These are phyloP conservation scores for Coreius guichenoti DNA, from an alignment of 2,797 vertebrate genomes.

Conservation along the genomic window DNA sequence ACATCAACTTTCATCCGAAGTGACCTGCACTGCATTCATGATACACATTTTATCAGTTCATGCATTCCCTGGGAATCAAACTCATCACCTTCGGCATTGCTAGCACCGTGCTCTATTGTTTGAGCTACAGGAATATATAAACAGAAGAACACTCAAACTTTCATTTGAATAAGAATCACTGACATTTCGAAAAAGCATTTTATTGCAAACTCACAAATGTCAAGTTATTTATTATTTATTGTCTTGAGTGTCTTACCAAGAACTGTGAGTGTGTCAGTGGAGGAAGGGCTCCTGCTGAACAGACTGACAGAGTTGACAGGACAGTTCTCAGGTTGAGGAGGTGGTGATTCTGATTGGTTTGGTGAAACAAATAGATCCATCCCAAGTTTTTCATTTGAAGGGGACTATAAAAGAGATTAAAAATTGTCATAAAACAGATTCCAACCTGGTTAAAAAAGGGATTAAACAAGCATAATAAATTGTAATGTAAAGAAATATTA, in stretches of 20 bases:
- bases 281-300: slow-evolving; percentile 77
- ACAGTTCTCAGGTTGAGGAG: slow-evolving; percentile 55
- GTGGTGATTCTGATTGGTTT: slow-evolving; percentile 67
- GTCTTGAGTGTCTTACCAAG: slow-evolving; percentile 79
- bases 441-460: not conserved
- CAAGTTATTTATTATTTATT: slow-evolving; percentile 28
- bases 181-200: slow-evolving; percentile 45
- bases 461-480: not conserved
- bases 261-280: slow-evolving; percentile 67
- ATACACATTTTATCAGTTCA: not conserved
- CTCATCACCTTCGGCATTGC: not conserved
- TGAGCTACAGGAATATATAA: not conserved
- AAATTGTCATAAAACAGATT: not conserved
- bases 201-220: slow-evolving; percentile 30
- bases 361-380: slow-evolving; percentile 82
- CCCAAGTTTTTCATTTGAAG: slow-evolving; percentile 81
- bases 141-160: not conserved
- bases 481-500: not conserved
- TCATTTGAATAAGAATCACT: slow-evolving; percentile 20
- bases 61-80: not conserved
- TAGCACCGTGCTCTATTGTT: not conserved
- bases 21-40: not conserved
- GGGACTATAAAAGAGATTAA: slow-evolving; percentile 71
- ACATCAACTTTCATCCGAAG: not conserved
- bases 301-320: slow-evolving; percentile 71